Evolutionary conservation across 2,888 invertebrate species (phyloP), one percentile per base, ranked within the genome.

Genomic region (Tetheella fluctuosa): DNA sequence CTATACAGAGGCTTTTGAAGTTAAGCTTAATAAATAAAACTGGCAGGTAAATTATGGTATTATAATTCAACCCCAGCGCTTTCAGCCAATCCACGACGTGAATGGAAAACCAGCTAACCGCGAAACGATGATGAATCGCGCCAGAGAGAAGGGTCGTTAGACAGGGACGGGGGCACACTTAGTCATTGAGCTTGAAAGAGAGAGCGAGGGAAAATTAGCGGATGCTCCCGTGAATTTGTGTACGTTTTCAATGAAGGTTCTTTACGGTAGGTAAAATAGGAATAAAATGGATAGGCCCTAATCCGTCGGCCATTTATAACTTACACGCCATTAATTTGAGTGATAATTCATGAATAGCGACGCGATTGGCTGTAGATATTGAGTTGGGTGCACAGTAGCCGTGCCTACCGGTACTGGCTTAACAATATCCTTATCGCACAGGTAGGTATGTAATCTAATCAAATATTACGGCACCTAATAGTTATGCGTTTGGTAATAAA

Each of bases 91-190:
- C 76, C 74, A 73, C 76, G 73, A 72, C 83, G 79, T 93, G 89
- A 92, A 93, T 93, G 84, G 87, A 88, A 90, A 91, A 86, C 83
- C 93, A 93, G 85, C 85, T 89, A 93, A 91, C 90, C 93, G 93
- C 88, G 88, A 93, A 93, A 93, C 85, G 90, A 93, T 93, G 93
- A 93, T 93, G 93, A 93, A 93, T 93, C 86, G 91, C 79, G 79
- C 75, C 74, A 70, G 79, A 83, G 83, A 85, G 85, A 89, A 88
- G 90, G 88, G 87, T 86, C 85, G 83, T 70, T 68, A 73, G 83
- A 89, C 74, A 63, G 88, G 84, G 83, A 89, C 72, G 74, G 80
- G 63, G 62, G 68, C 71, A 79, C 59, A 64, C 61, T 58, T 59
- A 56, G 59, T 34, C 67, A n/a, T 56, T 64, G 71, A 34, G 85